Evolutionary conservation across 2,113 vertebrate genomes (phyloP).

Genomic region (Eudorcas thomsonii): DNA sequence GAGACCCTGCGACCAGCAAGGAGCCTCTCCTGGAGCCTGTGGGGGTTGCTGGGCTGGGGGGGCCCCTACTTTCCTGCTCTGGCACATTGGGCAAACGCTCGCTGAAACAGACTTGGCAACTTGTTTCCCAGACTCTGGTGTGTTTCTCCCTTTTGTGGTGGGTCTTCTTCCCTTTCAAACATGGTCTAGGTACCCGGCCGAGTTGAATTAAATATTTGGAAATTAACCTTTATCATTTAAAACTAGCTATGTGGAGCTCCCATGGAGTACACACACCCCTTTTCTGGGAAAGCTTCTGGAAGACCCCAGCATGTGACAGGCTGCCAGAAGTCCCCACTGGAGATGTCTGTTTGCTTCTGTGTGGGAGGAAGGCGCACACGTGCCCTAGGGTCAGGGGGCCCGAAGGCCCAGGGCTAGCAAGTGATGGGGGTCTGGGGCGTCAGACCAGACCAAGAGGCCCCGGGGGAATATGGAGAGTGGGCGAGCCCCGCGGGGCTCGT

Average conservation of each 20-base stretch:
- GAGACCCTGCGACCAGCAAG: fast-evolving
- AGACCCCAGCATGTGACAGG: background rate
- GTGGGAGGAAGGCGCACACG: fast-evolving
- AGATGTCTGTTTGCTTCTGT: background rate
- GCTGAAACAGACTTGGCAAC: fast-evolving
- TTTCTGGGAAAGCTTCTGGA: background rate
- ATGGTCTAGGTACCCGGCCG: background rate
- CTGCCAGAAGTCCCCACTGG: fast-evolving
- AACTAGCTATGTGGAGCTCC: fast-evolving
- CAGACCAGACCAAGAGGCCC: too few species aligned
- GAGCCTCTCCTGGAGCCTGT: background rate
- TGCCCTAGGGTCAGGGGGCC: too few species aligned
- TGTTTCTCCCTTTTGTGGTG: fast-evolving
- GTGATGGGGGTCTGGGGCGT: fast-evolving
- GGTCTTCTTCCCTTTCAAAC: too few species aligned
- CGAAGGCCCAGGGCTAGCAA: fast-evolving
- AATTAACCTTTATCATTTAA: background rate
- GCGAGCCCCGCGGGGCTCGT: fast-evolving
- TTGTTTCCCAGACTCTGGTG: background rate
- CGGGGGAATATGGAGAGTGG: fast-evolving
- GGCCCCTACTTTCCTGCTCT: too few species aligned
- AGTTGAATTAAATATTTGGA: background rate
- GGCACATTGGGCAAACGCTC: fast-evolving
- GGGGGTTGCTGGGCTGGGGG: background rate
- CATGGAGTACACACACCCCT: too few species aligned